phyloP scores from a whole-genome alignment of 2,888 invertebrate genomes.

The Napeogenes inachia region DNA sequence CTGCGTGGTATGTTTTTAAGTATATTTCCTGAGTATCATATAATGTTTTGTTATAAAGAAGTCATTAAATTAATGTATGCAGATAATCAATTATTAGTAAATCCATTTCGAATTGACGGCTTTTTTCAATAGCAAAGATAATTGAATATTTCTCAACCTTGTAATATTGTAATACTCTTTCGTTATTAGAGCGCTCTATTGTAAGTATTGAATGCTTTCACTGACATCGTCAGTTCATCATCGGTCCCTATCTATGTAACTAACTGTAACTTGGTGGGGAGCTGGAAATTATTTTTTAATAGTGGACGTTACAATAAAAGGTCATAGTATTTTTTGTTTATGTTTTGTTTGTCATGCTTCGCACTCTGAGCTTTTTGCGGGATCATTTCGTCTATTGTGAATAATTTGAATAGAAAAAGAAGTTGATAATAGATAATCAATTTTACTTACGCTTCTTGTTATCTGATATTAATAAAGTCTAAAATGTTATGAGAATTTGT shows the following conservation, averaged over 20 bases:
- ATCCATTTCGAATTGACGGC: conserved; percentile 22
- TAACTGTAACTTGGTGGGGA: conserved; percentile 35
- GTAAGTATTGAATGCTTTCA: conserved; percentile 21
- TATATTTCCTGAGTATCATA: conserved; percentile 3
- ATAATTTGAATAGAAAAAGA: conserved; percentile 3
- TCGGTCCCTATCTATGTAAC: conserved; percentile 36
- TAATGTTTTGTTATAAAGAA: conserved; percentile 5
- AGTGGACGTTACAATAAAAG: conserved; percentile 24
- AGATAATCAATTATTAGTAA: conserved; percentile 25
- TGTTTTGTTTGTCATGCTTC: conserved; percentile 17
- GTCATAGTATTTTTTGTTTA: conserved; percentile 24
- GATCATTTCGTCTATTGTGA: conserved; percentile 17
- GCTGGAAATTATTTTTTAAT: conserved; percentile 30
- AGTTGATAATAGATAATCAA: conserved; percentile 2
- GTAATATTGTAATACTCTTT: conserved; percentile 23
- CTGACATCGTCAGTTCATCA: conserved; percentile 20
- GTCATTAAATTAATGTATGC: conserved; percentile 5
- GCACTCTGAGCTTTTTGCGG: conserved; percentile 16
- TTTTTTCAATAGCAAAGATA: conserved; percentile 33
- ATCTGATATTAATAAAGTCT: conserved; percentile 3
- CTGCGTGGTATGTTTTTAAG: conserved; percentile 2
- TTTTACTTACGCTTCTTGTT: conserved; percentile 1
- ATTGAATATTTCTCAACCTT: conserved; percentile 42
- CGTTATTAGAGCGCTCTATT: conserved; percentile 21
- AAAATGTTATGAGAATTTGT: background rate